Evolutionary conservation across 2,888 invertebrate species (phyloP), one percentile per base, ranked within the genome.

Genomic region (Crioceris asparagi): DNA sequence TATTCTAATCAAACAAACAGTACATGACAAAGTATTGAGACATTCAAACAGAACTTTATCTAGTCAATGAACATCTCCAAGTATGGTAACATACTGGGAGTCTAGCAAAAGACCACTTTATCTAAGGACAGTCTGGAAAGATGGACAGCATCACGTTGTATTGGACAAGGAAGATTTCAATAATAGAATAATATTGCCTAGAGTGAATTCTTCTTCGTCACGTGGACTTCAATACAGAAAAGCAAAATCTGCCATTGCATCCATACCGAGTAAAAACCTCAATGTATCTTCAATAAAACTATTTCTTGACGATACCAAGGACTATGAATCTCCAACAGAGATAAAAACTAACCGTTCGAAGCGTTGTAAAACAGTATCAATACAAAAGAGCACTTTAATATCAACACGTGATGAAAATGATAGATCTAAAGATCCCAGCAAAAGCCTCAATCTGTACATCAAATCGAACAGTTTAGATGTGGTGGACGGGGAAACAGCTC

Each of bases 121-220:
- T 43, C 70, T 75, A 19, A 64, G 64, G 40, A 74, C 72, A 1
- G 64, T 73, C 35, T 86, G 85, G 85, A 72, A 79, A 40, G 74
- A 79, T 55, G 80, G 80, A 14, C 72, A 77, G 47, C 72, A 76
- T 49, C 70, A 81, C 46, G 80, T 79, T 12, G 71, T 83, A 32
- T 66, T 83, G 19, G 29, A 36, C 32, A 26, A 42, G 29, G 41
- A 44, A 30, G 36, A 32, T 4, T 11, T 40, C 14, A 4, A 36
- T 1, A 10, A 29, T 2, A 36, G 23, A n/a, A 41, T 26, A 17
- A 30, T 25, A 6, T 21, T 30, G 17, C 17, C 19, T 2, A 14
- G 12, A 3, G 12, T 14, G 11, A 25, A 15, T 14, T 17, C 7
- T 21, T 3, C 21, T 15, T 29, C 29, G 3, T n/a, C n/a, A n/a